Conservation (phyloP, 1,140 invertebrate species). For the Drosophila equinoxialis region DNA sequence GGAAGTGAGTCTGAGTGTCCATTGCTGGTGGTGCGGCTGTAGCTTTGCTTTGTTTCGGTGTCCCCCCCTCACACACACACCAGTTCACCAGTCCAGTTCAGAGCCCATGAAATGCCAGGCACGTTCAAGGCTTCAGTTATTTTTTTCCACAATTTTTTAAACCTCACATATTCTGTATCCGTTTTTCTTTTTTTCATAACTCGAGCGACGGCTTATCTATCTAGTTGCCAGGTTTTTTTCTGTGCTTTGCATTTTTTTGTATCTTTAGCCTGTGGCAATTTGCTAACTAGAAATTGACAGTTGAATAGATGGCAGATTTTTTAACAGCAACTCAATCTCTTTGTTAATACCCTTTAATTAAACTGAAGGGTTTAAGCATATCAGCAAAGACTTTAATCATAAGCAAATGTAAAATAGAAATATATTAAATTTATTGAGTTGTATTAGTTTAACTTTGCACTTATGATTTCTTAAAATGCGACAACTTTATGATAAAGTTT, state of each 20-base stretch:
- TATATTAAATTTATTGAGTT: too few relatives aligned
- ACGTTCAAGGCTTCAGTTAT: constrained; percentile 56
- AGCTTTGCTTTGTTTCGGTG: constrained; percentile 47
- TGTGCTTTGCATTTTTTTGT: constrained; percentile 42
- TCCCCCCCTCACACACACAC: too few relatives aligned
- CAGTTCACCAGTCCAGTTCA: constrained; percentile 14
- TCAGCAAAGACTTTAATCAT: neutral
- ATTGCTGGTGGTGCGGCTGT: neutral
- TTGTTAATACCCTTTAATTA: neutral
- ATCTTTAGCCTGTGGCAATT: constrained; percentile 40
- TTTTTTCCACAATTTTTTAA: constrained; percentile 29
- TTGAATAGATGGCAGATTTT: constrained; percentile 38
- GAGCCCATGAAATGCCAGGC: constrained; percentile 52
- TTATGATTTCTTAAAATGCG: too few relatives aligned
- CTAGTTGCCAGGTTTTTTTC: constrained; percentile 13
- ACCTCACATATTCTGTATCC: constrained; percentile 22
- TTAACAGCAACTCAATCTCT: neutral
- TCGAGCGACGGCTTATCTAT: constrained; percentile 15
- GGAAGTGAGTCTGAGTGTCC: neutral
- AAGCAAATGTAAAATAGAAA: too few relatives aligned
- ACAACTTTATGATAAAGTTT: neutral
- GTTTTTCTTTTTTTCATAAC: constrained; percentile 25
- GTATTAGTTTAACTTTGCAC: too few relatives aligned
- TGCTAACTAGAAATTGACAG: constrained; percentile 67
- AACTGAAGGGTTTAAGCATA: neutral